Conservation (phyloP, 2,888 invertebrate species). For the Drosophila anceps region DNA sequence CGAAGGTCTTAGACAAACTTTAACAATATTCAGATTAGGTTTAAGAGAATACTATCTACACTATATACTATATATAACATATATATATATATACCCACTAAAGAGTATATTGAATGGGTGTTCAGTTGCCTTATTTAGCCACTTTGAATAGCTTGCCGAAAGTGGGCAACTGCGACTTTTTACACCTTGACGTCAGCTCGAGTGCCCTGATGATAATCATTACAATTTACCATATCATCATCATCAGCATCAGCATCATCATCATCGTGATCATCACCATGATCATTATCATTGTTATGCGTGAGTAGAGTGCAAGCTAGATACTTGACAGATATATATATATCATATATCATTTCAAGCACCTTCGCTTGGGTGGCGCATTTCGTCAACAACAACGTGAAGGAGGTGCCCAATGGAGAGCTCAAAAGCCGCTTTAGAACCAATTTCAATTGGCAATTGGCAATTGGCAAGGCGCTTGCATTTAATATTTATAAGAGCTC, state of each 20-base stretch:
- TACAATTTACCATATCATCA: slow-evolving; percentile 11
- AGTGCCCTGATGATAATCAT: slow-evolving; percentile 20
- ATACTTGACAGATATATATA: slow-evolving; percentile 18
- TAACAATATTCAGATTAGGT: neutral
- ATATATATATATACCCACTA: neutral
- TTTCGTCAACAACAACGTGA: slow-evolving; percentile 12
- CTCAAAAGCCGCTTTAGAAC: neutral
- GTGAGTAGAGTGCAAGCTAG: slow-evolving; percentile 17
- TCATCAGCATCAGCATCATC: slow-evolving; percentile 1
- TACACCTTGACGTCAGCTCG: slow-evolving; percentile 35
- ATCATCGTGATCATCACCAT: neutral
- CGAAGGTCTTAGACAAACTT: neutral
- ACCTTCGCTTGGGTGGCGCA: slow-evolving; percentile 3
- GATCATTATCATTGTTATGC: slow-evolving; percentile 5
- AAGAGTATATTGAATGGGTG: neutral
- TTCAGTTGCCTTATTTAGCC: slow-evolving; percentile 3
- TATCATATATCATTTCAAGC: slow-evolving; percentile 9
- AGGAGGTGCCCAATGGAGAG: neutral
- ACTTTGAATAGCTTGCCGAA: slow-evolving; percentile 23
- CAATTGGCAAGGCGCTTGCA: neutral
- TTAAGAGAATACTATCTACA: neutral
- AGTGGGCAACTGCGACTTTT: slow-evolving; percentile 21
- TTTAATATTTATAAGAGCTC: neutral
- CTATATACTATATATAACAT: neutral
- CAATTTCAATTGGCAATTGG: slow-evolving; percentile 10